These are phyloP conservation scores for Sula dactylatra DNA, from an alignment of 2,113 vertebrate species.

Conservation along the genomic window DNA sequence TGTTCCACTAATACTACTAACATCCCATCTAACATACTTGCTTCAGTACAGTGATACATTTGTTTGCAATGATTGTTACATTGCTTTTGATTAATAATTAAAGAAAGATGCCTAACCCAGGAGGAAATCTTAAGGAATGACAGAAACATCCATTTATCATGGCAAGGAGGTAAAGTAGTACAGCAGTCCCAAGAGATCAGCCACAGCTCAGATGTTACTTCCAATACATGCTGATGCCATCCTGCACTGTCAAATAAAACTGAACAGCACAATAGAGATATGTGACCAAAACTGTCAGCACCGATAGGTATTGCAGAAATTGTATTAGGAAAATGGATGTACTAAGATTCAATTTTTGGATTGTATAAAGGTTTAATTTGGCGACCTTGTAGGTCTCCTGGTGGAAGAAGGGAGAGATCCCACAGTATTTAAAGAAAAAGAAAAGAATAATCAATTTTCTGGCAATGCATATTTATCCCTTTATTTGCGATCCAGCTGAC, in stretches of 20 bases:
- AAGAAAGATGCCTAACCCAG: constrained; percentile 61
- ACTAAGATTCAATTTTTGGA: constrained; percentile 82
- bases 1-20: neutral
- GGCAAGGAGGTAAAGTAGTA: constrained; percentile 64
- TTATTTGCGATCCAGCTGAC: constrained; percentile 8
- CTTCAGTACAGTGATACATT: constrained; percentile 38
- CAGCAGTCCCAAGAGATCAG: constrained; percentile 72
- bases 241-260: constrained; percentile 80
- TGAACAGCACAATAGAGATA: constrained; percentile 77
- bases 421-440: neutral
- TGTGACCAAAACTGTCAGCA: constrained; percentile 78
- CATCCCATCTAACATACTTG: neutral
- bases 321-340: constrained; percentile 80
- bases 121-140: constrained; percentile 43
- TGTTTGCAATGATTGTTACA: constrained; percentile 66
- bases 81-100: constrained; percentile 73
- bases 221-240: constrained; percentile 81
- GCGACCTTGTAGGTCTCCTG: constrained; percentile 75
- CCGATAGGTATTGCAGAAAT: constrained; percentile 76
- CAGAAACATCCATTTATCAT: constrained; percentile 69
- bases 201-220: constrained; percentile 74
- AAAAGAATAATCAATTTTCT: neutral
- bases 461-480: constrained; percentile 9
- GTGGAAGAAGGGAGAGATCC: neutral
- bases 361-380: constrained; percentile 77